Percentiles rank a stretch among this genome's conserved stretches.
These are phyloP conservation scores for Danio aesculapii DNA, from an alignment of 2,797 vertebrate genomes.

Conservation along the genomic window DNA sequence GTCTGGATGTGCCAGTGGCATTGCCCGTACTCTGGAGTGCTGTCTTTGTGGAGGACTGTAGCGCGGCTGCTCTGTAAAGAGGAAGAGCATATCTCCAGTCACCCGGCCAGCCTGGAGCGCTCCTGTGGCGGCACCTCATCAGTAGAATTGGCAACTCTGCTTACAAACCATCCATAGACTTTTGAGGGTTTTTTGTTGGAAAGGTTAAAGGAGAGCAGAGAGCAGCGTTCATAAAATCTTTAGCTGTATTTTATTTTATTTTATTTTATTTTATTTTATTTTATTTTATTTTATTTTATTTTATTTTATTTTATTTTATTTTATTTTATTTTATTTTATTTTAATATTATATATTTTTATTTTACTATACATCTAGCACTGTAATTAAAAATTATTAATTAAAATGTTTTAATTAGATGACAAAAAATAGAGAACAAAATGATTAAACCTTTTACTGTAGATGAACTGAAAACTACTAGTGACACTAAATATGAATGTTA, in stretches of 20 bases:
- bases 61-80: conserved; percentile 37
- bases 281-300: not conserved
- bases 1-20: conserved; percentile 39
- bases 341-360: too few relatives aligned
- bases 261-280: not conserved
- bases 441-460: too few relatives aligned
- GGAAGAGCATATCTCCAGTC: conserved; percentile 44
- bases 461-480: too few relatives aligned
- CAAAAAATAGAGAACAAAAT: too few relatives aligned
- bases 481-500: too few relatives aligned
- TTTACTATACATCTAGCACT: too few relatives aligned
- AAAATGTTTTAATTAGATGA: too few relatives aligned
- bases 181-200: conserved; percentile 6
- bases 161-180: conserved; percentile 18
- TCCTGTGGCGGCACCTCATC: conserved; percentile 45
- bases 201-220: conserved; percentile 18
- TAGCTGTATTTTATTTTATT: not conserved
- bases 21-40: conserved; percentile 17
- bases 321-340: too few relatives aligned
- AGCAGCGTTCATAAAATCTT: not conserved
- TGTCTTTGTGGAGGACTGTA: conserved; percentile 40
- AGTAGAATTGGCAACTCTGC: conserved; percentile 27
- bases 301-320: too few relatives aligned
- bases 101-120: conserved; percentile 29
- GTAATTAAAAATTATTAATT: too few relatives aligned